Conservation (phyloP, 1,140 invertebrate genomes). For the Nautilus pompilius region DNA sequence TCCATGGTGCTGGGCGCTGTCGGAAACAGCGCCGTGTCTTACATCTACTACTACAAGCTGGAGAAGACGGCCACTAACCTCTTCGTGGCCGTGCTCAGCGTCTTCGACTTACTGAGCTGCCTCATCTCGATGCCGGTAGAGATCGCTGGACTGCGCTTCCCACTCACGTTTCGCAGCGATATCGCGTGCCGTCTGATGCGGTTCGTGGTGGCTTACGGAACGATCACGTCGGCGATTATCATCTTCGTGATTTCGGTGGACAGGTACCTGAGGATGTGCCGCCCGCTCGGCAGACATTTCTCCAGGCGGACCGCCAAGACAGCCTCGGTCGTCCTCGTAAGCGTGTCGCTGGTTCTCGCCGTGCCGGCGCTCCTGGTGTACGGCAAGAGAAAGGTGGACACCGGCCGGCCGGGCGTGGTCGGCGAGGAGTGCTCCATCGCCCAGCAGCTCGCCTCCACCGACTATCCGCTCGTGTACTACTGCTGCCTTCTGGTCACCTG, state of each 20-base stretch:
- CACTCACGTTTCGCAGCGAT: not conserved
- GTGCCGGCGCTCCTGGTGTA: not conserved
- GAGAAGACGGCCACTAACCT: slow-evolving; percentile 1
- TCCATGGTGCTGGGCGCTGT: not conserved
- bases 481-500: slow-evolving; percentile 2
- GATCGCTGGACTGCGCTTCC: not conserved
- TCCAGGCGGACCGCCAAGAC: not conserved
- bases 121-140: slow-evolving; percentile 1
- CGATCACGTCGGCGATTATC: not conserved
- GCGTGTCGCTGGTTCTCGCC: not conserved
- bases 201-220: not conserved
- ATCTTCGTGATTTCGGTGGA: slow-evolving; percentile 1
- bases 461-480: not conserved
- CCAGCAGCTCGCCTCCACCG: not conserved
- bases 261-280: not conserved
- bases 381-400: not conserved
- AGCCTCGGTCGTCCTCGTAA: not conserved
- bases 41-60: not conserved
- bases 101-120: not conserved
- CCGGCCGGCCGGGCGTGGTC: not conserved
- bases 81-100: not conserved
- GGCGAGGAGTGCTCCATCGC: slow-evolving; percentile 2
- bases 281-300: not conserved
- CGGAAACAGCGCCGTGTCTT: slow-evolving; percentile 1
- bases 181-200: not conserved